Conservation (phyloP, 1,140 invertebrate genomes). For the Leptestheria dahalacensis region DNA sequence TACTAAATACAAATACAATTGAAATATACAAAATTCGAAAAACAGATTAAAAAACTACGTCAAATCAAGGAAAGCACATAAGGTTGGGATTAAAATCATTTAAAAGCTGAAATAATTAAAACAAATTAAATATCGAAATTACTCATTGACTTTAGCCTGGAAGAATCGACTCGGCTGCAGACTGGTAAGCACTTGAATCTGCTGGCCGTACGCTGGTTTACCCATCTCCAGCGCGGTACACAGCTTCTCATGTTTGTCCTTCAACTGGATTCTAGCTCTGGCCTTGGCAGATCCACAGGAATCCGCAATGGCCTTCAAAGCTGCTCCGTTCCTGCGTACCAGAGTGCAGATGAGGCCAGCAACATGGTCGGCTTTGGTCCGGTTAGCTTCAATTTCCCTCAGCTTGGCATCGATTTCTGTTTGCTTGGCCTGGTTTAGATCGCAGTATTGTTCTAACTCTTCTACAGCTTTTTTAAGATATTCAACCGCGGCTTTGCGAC, state of each 20-base stretch:
- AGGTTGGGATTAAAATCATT: background rate
- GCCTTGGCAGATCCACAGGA: background rate
- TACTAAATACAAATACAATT: too few relatives aligned
- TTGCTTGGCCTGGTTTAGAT: background rate
- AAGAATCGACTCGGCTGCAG: background rate
- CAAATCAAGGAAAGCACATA: too few relatives aligned
- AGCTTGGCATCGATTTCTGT: conserved; percentile 1
- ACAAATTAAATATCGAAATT: background rate
- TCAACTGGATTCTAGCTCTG: background rate
- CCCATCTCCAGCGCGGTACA: too few relatives aligned
- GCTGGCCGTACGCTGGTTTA: background rate
- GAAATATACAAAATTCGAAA: too few relatives aligned
- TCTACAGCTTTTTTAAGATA: background rate
- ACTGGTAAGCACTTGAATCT: background rate
- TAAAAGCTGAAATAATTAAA: background rate
- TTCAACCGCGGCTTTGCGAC: conserved; percentile 1
- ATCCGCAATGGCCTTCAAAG: background rate
- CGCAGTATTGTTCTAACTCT: background rate
- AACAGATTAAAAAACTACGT: too few relatives aligned
- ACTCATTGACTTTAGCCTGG: background rate
- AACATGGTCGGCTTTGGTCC: background rate
- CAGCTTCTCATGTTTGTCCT: background rate
- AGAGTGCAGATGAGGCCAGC: background rate
- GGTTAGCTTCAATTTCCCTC: background rate
- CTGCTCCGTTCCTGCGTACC: background rate